A percentile compares a stretch with the other conserved stretches of the same genome.
Conservation (phyloP, 2,797 vertebrate genomes). For the Coilia nasus region DNA sequence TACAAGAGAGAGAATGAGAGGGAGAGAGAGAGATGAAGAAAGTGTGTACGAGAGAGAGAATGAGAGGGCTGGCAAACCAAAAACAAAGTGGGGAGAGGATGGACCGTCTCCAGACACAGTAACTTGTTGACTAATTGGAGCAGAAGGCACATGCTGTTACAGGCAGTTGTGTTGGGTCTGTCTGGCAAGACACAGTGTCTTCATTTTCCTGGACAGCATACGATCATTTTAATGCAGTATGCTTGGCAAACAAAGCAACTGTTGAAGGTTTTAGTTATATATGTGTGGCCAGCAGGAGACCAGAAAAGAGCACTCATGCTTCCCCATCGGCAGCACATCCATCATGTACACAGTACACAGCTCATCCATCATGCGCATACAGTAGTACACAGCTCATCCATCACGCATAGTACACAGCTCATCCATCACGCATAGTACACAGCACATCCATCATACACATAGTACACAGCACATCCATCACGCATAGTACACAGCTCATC, state of each 20-base stretch:
- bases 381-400: neutral
- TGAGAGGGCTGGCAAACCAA: neutral
- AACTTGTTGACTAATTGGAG: neutral
- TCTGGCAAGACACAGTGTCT: slow-evolving; percentile 71
- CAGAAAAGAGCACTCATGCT: neutral
- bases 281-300: neutral
- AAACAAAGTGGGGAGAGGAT: neutral
- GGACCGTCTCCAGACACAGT: neutral
- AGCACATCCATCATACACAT: too few relatives aligned
- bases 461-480: too few relatives aligned
- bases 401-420: too few relatives aligned
- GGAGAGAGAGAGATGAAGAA: slow-evolving; percentile 2
- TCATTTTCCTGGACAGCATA: slow-evolving; percentile 62
- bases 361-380: neutral
- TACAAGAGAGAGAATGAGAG: slow-evolving; percentile 30
- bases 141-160: slow-evolving; percentile 50
- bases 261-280: neutral
- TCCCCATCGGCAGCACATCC: neutral
- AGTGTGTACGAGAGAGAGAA: slow-evolving; percentile 28
- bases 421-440: too few relatives aligned
- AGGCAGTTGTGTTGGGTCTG: slow-evolving; percentile 62
- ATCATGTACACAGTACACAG: neutral
- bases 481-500: too few relatives aligned
- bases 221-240: slow-evolving; percentile 62
- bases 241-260: slow-evolving; percentile 54